These are phyloP conservation scores for Aquatica leii DNA, from an alignment of 2,888 invertebrate genomes.

Conservation along the genomic window DNA sequence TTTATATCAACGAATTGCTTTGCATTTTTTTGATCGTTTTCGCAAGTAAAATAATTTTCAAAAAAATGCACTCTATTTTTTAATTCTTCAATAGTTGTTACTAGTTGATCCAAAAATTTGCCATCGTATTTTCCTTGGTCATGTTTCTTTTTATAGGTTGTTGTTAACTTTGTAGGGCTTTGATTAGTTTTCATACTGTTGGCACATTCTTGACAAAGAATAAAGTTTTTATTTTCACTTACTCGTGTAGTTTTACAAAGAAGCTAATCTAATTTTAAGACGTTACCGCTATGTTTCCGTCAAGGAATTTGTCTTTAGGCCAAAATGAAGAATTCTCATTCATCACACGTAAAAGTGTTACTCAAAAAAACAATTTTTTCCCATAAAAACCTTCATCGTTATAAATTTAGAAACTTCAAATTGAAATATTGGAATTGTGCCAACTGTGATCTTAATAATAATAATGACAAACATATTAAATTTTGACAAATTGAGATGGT, in stretches of 20 bases:
- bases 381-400: background rate
- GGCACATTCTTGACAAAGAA: background rate
- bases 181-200: slow-evolving; percentile 2
- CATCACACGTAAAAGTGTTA: background rate
- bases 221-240: background rate
- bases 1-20: background rate
- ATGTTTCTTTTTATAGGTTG: background rate
- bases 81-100: slow-evolving; percentile 18
- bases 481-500: too few relatives aligned
- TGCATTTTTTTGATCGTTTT: background rate
- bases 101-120: slow-evolving; percentile 16
- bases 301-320: background rate
- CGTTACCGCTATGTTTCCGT: background rate
- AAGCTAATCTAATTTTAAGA: background rate
- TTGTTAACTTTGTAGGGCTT: background rate
- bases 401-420: slow-evolving; percentile 2
- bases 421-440: background rate
- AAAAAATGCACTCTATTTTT: slow-evolving; percentile 14
- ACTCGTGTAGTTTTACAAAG: background rate
- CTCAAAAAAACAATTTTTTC: background rate
- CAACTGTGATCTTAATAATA: background rate
- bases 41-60: slow-evolving; percentile 12
- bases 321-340: background rate
- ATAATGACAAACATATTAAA: background rate
- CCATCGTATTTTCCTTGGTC: slow-evolving; percentile 8